Evolutionary conservation across 35 echinoderm and acorn worm species (phyloP).

Genomic region (Stichopus chloronotus): DNA sequence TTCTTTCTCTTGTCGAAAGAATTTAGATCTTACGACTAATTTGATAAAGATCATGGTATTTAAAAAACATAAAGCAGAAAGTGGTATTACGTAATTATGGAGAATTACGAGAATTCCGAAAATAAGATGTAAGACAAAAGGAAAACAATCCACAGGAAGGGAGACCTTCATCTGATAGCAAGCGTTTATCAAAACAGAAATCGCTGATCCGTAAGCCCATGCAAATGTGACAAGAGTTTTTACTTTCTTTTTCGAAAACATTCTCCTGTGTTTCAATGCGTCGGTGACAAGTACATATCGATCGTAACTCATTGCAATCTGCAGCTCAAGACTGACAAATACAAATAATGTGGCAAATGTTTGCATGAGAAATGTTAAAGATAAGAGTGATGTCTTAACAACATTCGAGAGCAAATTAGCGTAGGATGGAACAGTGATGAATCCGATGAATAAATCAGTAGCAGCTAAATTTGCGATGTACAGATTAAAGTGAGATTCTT

Average conservation of each 20-base stretch:
- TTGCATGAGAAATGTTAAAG: not conserved
- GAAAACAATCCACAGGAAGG: not conserved
- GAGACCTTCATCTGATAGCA: not conserved
- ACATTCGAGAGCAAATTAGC: not conserved
- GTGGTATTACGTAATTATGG: not conserved
- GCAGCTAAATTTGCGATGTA: constrained; percentile 14
- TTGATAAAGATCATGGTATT: not conserved
- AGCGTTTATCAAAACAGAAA: too few species aligned
- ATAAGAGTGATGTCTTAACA: too few species aligned
- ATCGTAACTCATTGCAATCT: not conserved
- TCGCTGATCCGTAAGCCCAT: not conserved
- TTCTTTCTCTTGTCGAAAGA: not conserved
- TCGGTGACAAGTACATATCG: too few species aligned
- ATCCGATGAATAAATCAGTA: constrained; percentile 7
- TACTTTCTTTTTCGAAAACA: not conserved
- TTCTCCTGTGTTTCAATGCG: not conserved
- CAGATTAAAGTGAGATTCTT: constrained; percentile 4
- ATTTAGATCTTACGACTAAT: not conserved
- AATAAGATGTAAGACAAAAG: not conserved
- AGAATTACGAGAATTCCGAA: not conserved
- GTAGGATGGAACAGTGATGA: not conserved
- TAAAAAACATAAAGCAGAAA: not conserved
- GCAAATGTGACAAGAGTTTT: not conserved
- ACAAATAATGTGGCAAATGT: not conserved
- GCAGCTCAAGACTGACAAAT: not conserved